These are phyloP conservation scores for Osmerus eperlanus DNA, from an alignment of 2,113 vertebrate species.

Conservation along the genomic window DNA sequence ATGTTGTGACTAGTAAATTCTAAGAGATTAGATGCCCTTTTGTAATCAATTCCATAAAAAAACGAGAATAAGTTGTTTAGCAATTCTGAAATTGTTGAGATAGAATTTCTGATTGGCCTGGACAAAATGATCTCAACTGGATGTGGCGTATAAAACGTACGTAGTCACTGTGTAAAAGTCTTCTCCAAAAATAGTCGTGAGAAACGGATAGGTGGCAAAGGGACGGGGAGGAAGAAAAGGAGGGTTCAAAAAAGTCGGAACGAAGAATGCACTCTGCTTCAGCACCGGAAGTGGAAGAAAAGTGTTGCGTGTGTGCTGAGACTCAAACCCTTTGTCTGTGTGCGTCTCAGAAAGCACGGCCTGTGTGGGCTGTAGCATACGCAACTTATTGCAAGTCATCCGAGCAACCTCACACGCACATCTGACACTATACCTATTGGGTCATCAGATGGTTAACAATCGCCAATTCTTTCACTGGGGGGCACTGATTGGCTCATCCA, in stretches of 20 bases:
- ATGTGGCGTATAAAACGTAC: too few species aligned
- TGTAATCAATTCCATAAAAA: too few species aligned
- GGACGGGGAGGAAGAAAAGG: not conserved
- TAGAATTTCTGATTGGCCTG: too few species aligned
- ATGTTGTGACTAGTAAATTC: too few species aligned
- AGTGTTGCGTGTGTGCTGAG: not conserved
- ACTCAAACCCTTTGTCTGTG: conserved; percentile 1
- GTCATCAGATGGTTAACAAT: not conserved
- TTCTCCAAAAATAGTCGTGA: not conserved
- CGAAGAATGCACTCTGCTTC: not conserved
- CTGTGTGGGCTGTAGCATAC: not conserved
- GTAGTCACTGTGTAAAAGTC: not conserved
- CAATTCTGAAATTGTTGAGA: too few species aligned
- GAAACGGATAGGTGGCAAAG: not conserved
- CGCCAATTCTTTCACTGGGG: not conserved
- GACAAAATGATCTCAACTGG: too few species aligned
- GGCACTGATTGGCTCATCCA: not conserved
- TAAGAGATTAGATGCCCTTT: too few species aligned
- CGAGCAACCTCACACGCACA: not conserved
- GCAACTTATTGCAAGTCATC: not conserved
- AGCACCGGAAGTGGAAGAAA: conserved; percentile 6
- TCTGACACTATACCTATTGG: not conserved
- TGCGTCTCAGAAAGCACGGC: not conserved
- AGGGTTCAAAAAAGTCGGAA: not conserved
- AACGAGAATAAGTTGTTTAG: too few species aligned